A percentile compares a stretch with the other conserved stretches of the same genome.
Conservation (phyloP, 2,113 vertebrate species). For the Procavia capensis region DNA sequence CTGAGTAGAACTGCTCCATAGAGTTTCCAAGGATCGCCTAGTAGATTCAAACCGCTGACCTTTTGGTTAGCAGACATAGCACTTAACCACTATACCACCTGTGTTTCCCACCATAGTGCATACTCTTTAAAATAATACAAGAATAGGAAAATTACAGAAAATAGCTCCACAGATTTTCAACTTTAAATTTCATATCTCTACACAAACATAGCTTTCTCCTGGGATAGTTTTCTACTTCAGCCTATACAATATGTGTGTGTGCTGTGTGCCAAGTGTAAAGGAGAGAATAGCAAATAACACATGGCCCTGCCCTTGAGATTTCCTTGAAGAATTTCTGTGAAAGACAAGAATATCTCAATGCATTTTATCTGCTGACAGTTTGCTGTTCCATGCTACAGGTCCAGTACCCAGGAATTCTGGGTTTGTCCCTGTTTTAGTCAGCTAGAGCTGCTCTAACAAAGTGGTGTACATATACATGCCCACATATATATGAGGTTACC, state of each 20-base stretch:
- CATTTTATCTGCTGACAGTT: not conserved
- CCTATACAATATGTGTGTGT: not conserved
- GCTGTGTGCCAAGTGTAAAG: not conserved
- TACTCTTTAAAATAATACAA: not conserved
- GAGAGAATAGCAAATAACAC: not conserved
- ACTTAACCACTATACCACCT: too few relatives aligned
- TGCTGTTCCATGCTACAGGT: too few relatives aligned
- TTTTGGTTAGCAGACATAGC: too few relatives aligned
- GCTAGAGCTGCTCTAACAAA: too few relatives aligned
- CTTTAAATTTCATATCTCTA: slow-evolving; percentile 40
- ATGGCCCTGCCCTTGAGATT: not conserved
- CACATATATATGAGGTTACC: too few relatives aligned
- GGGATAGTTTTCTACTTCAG: not conserved
- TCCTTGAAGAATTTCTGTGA: not conserved
- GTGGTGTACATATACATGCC: too few relatives aligned
- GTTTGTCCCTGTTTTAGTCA: too few relatives aligned
- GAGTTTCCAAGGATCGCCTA: too few relatives aligned
- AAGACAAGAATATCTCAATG: not conserved
- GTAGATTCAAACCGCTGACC: too few relatives aligned
- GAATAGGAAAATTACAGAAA: slow-evolving; percentile 5
- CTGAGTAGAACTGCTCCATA: too few relatives aligned
- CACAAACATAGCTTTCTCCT: not conserved
- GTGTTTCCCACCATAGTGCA: not conserved
- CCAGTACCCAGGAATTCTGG: too few relatives aligned
- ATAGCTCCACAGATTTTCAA: not conserved